Conservation (phyloP, 2,113 vertebrate species). For the Oreochromis aureus region DNA sequence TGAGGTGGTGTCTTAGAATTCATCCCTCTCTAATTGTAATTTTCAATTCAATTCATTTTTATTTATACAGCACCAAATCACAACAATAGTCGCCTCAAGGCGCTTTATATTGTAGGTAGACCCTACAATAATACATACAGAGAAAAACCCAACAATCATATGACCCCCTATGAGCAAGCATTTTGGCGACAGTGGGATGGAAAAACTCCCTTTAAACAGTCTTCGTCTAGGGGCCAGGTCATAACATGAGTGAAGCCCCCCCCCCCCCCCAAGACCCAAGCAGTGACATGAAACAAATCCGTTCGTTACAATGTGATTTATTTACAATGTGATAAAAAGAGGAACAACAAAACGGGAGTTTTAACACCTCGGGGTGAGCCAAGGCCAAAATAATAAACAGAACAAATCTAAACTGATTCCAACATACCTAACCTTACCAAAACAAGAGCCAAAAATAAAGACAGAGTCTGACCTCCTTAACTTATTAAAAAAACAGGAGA, state of each 20-base stretch:
- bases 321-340: neutral
- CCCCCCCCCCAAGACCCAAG: neutral
- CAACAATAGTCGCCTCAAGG: neutral
- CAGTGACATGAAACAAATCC: no score
- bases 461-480: neutral
- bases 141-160: neutral
- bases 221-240: neutral
- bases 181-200: neutral
- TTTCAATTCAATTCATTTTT: neutral
- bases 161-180: neutral
- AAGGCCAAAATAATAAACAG: neutral
- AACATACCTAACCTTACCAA: neutral
- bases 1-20: neutral
- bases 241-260: neutral
- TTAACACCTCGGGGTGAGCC: neutral
- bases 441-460: neutral
- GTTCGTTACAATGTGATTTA: no score
- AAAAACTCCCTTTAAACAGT: neutral
- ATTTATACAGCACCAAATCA: neutral
- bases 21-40: neutral
- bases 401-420: neutral
- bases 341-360: neutral
- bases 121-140: neutral
- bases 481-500: neutral
- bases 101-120: no score